Conservation (phyloP, 2,888 invertebrate genomes). For the Tanytarsus gracilentus region DNA sequence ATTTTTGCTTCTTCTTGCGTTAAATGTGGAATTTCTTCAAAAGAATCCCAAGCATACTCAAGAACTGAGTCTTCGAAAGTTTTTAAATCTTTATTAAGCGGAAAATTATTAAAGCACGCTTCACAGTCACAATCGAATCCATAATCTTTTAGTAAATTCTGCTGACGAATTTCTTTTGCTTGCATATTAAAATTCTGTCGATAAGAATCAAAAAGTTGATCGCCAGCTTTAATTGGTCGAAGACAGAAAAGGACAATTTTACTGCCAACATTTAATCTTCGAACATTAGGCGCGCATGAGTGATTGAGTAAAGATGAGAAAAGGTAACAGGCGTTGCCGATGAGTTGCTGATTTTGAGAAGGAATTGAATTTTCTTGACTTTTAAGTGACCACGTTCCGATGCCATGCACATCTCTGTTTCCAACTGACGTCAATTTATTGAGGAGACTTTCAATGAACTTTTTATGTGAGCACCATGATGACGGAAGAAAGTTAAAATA, state of each 20-base stretch:
- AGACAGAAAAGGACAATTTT: constrained; percentile 46
- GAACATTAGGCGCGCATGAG: constrained; percentile 74
- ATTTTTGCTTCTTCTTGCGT: neutral
- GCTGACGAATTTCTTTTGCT: constrained; percentile 48
- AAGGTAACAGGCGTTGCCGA: constrained; percentile 58
- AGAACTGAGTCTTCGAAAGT: constrained; percentile 4
- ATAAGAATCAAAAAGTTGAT: constrained; percentile 72
- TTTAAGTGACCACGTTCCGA: constrained; percentile 15
- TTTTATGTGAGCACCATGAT: neutral
- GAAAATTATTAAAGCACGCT: constrained; percentile 65
- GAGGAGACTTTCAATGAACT: neutral
- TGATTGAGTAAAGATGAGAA: constrained; percentile 77
- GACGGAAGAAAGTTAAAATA: too few relatives aligned
- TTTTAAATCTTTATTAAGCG: constrained; percentile 40
- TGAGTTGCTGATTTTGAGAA: constrained; percentile 17
- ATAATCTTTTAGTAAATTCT: constrained; percentile 60
- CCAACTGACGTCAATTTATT: constrained; percentile 1
- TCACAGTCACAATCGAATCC: constrained; percentile 69
- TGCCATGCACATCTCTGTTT: constrained; percentile 8
- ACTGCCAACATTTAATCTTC: constrained; percentile 50
- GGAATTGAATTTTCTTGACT: neutral
- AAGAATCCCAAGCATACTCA: constrained; percentile 9
- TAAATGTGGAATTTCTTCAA: constrained; percentile 5
- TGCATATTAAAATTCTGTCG: constrained; percentile 67
- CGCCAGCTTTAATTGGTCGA: constrained; percentile 59